A percentile compares a stretch with the other conserved stretches of the same genome.
Evolutionary conservation across 2,113 vertebrate species (phyloP).

Genomic region (Proterorhinus semilunaris): DNA sequence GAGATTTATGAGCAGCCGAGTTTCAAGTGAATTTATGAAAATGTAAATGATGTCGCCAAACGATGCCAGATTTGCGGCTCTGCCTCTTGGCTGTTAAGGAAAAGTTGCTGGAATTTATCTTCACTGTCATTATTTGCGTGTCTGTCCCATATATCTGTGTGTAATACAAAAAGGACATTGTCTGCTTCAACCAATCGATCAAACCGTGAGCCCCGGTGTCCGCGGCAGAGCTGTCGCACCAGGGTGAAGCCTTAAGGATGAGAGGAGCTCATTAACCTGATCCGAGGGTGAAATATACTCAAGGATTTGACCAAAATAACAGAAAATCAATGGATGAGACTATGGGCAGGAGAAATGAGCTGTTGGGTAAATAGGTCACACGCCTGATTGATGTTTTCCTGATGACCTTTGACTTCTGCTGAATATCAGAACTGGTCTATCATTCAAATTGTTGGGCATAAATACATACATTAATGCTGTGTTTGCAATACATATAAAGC

Average conservation of each 20-base stretch:
- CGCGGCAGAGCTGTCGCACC: conserved; percentile 25
- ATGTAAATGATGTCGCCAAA: conserved; percentile 42
- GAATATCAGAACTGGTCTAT: conserved; percentile 22
- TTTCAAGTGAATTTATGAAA: conserved; percentile 41
- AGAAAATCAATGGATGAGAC: conserved; percentile 57
- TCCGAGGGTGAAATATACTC: conserved; percentile 48
- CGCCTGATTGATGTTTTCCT: conserved; percentile 45
- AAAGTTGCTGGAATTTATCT: conserved; percentile 43
- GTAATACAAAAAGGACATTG: conserved; percentile 39
- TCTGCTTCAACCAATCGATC: conserved; percentile 33
- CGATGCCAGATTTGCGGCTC: conserved; percentile 50
- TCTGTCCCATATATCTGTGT: conserved; percentile 40
- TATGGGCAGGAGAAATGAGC: conserved; percentile 28
- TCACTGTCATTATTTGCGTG: conserved; percentile 34
- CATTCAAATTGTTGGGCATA: conserved; percentile 10
- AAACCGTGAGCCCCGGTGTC: conserved; percentile 7
- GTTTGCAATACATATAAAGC: not conserved
- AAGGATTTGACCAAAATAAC: conserved; percentile 42
- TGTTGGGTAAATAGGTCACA: conserved; percentile 35
- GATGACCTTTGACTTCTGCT: conserved; percentile 49
- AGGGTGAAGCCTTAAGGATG: conserved; percentile 31
- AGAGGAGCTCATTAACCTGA: conserved; percentile 52
- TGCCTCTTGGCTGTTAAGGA: conserved; percentile 8
- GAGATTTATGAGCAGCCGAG: conserved; percentile 38
- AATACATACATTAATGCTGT: not conserved